phyloP scores from a whole-genome alignment of 2,797 vertebrate genomes.

The Acestrorhynchus altus region DNA sequence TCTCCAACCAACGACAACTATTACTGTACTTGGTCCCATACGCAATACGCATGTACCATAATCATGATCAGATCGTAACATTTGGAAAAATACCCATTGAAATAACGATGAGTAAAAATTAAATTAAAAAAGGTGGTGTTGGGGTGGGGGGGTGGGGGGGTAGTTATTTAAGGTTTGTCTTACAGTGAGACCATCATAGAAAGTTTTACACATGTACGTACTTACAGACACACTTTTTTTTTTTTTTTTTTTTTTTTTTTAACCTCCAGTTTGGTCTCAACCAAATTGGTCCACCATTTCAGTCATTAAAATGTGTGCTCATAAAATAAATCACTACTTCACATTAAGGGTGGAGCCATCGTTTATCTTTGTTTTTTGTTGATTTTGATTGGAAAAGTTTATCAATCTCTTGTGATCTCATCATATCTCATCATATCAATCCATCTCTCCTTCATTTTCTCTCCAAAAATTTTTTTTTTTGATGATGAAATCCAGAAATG shows the following conservation, averaged over 20 bases:
- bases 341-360: constrained; percentile 29
- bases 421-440: too few species aligned
- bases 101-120: constrained; percentile 45
- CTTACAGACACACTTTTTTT: constrained; percentile 5
- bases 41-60: constrained; percentile 36
- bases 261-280: constrained; percentile 10
- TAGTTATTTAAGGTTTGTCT: constrained; percentile 13
- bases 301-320: constrained; percentile 40
- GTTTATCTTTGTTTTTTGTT: constrained; percentile 20
- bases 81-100: constrained; percentile 41
- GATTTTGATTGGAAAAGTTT: constrained; percentile 19
- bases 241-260: not conserved
- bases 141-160: too few species aligned
- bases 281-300: constrained; percentile 20
- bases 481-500: constrained; percentile 40
- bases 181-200: constrained; percentile 42
- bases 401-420: constrained; percentile 20
- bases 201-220: constrained; percentile 37
- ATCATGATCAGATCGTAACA: constrained; percentile 33
- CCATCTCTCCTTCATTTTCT: constrained; percentile 23
- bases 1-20: constrained; percentile 1
- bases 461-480: not conserved
- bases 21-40: constrained; percentile 31
- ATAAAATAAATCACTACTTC: constrained; percentile 46
- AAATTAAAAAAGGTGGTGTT: constrained; percentile 38